Evolutionary conservation across 2,888 invertebrate genomes (phyloP), one percentile per base, ranked within the genome.

Genomic region (Cerceris rybyensis): DNA sequence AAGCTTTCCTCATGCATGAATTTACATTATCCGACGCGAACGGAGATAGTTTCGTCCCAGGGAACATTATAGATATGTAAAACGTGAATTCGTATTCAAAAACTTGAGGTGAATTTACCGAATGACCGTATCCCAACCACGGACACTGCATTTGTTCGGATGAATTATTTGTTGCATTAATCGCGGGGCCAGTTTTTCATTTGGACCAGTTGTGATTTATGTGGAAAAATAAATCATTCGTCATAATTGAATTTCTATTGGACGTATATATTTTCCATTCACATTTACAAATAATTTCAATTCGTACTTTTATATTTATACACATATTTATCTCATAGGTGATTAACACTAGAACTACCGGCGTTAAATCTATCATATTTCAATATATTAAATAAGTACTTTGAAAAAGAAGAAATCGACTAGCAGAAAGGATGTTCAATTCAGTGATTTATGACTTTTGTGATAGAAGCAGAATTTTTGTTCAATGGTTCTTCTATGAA

Each of bases 11-110:
- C 17, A 59, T 60, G 67, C 68, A 64, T 68, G 49, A 49, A 64
- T 77, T 49, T 28, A 28, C 59, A 61, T 74, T 76, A 49, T 64
- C 42, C 43, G 39, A 46, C 39, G 57, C 63, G 64, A 64, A 55
- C 49, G 41, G 43, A 14, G 61, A 60, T 64, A 55, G 64, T 42
- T 7, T 9, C 52, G 16, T 70, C 14, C 11, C 16, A 55, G n/a
- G 17, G 54, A 11, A 43, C 41, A 7, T 16, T n/a, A 43, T 39
- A 60, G 70, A 70, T 74, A 54, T 42, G 54, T 50, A 43, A 50
- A 60, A 50, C 8, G 46, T 41, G 57, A 76, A 64, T 61, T 63
- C 11, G 46, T 50, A 67, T 72, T 63, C 39, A 17, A 75, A 50
- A 76, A 76, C 52, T 68, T 76, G 58, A 42, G 9, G 16, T 16